These are phyloP conservation scores for Hippolais icterina DNA, from an alignment of 2,113 vertebrate species.

Conservation along the genomic window DNA sequence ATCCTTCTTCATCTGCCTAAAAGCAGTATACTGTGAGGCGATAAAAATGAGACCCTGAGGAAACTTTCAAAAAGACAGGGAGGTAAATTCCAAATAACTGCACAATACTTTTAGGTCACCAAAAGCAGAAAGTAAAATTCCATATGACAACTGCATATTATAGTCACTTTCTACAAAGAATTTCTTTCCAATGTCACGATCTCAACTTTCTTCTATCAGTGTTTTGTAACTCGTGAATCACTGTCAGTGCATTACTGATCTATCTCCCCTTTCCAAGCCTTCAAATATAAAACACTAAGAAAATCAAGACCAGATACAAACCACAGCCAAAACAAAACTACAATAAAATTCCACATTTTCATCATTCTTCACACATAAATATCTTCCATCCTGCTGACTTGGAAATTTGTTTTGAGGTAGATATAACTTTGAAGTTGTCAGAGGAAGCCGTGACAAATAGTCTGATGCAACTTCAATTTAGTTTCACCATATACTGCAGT, in stretches of 20 bases:
- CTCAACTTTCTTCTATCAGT: background rate
- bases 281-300: background rate
- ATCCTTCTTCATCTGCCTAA: background rate
- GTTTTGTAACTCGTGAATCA: background rate
- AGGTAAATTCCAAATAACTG: background rate
- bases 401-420: conserved; percentile 29
- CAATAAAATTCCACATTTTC: background rate
- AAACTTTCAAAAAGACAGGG: background rate
- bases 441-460: background rate
- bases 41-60: background rate
- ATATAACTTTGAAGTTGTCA: conserved; percentile 5
- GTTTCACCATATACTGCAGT: background rate
- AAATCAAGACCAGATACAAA: conserved; percentile 35
- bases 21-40: background rate
- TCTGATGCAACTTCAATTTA: conserved; percentile 5
- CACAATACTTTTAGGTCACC: background rate
- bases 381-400: background rate
- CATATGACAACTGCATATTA: background rate
- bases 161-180: background rate
- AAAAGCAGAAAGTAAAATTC: background rate
- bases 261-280: background rate
- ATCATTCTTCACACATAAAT: background rate
- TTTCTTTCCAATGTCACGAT: background rate
- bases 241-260: background rate
- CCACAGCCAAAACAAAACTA: background rate